phyloP scores from a whole-genome alignment of 2,113 vertebrate genomes.

The Collichthys lucidus region DNA sequence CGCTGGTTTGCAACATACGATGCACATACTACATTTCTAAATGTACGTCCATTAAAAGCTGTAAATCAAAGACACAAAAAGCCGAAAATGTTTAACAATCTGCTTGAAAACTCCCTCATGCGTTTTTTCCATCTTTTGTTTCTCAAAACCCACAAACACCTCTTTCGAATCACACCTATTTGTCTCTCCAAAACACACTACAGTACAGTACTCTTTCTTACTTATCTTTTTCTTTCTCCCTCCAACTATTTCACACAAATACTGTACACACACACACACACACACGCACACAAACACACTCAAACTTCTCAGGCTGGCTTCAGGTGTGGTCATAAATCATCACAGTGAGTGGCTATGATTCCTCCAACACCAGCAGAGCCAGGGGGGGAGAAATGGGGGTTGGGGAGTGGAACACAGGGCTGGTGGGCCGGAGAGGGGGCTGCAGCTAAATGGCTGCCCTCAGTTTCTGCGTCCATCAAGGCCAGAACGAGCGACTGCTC shows the following conservation, averaged over 20 bases:
- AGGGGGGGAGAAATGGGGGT: background rate
- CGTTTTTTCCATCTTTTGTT: constrained; percentile 24
- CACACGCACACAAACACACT: constrained; percentile 21
- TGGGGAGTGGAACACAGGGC: constrained; percentile 9
- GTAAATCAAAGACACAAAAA: constrained; percentile 1
- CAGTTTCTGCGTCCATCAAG: constrained; percentile 49
- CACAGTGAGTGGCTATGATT: constrained; percentile 68
- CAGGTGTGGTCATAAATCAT: constrained; percentile 82
- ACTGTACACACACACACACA: constrained; percentile 34
- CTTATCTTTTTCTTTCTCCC: background rate
- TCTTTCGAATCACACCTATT: constrained; percentile 5
- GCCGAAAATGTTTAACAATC: background rate
- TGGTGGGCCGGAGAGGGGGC: constrained; percentile 26
- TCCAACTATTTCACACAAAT: constrained; percentile 19
- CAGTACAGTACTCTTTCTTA: background rate
- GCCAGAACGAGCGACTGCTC: constrained; percentile 50
- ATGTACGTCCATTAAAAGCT: background rate
- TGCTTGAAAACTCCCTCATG: background rate
- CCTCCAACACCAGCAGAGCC: constrained; percentile 31
- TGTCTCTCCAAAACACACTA: background rate
- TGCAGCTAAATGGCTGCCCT: constrained; percentile 52
- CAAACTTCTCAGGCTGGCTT: constrained; percentile 47
- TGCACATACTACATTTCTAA: background rate
- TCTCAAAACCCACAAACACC: constrained; percentile 8
- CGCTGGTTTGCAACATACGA: constrained; percentile 4